These are phyloP conservation scores for Myotis brandtii DNA, from an alignment of 2,113 vertebrate genomes.

Conservation along the genomic window DNA sequence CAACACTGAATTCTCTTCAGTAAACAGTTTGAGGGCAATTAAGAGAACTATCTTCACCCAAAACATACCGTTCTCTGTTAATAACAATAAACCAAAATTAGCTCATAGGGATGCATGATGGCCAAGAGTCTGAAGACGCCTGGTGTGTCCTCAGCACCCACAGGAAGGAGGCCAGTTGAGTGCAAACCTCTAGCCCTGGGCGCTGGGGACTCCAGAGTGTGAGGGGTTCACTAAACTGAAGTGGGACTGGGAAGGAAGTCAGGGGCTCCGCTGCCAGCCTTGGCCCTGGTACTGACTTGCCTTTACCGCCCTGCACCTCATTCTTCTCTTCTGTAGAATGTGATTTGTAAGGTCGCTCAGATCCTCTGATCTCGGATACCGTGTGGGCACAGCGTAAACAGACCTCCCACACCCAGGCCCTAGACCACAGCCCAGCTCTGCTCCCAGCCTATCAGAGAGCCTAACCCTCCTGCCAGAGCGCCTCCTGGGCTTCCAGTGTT, in stretches of 20 bases:
- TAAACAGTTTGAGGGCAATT: background rate
- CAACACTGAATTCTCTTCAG: background rate
- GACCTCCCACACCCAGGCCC: background rate
- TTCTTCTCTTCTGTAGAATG: background rate
- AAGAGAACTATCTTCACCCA: background rate
- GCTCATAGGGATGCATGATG: background rate
- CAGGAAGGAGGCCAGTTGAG: background rate
- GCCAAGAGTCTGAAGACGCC: background rate
- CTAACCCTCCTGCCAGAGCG: background rate
- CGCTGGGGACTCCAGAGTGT: background rate
- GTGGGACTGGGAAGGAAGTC: background rate
- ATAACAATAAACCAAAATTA: background rate
- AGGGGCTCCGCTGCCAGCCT: background rate
- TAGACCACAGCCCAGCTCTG: background rate
- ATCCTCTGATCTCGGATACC: background rate
- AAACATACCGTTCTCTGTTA: background rate
- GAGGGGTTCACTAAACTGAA: background rate
- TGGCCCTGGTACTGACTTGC: background rate
- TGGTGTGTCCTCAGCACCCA: background rate
- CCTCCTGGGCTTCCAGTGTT: background rate
- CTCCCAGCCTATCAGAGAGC: background rate
- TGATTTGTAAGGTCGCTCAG: background rate
- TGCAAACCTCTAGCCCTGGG: background rate
- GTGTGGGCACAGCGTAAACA: background rate
- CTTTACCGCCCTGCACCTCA: background rate